Percentiles rank a stretch among this genome's conserved stretches.
phyloP scores from a whole-genome alignment of 30 jellyfish, hydroid and myxozoan species.

The Aurelia aurita region DNA sequence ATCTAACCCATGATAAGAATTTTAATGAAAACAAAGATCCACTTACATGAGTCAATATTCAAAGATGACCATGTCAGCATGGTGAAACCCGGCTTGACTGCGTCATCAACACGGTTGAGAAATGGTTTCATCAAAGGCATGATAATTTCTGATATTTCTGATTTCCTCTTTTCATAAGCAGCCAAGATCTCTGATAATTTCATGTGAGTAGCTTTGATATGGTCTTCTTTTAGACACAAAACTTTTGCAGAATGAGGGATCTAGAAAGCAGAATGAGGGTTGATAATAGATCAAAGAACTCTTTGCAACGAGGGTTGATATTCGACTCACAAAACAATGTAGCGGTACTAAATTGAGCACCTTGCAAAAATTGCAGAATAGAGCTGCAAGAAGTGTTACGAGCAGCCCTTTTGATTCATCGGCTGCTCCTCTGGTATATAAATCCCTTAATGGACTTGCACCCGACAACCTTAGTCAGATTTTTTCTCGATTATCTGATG shows the following conservation, averaged over 20 bases:
- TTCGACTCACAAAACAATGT: too few relatives aligned
- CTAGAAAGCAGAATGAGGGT: conserved; percentile 13
- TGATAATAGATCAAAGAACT: neutral
- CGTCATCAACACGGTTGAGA: conserved; percentile 77
- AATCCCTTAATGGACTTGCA: too few relatives aligned
- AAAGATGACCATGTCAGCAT: conserved; percentile 88
- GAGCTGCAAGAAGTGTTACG: too few relatives aligned
- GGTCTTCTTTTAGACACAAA: conserved; percentile 77
- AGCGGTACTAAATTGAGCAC: too few relatives aligned
- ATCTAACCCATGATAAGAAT: conserved; percentile 28
- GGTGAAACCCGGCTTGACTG: conserved; percentile 77
- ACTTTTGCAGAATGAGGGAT: conserved; percentile 81
- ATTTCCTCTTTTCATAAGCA: conserved; percentile 54
- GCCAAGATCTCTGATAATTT: conserved; percentile 58
- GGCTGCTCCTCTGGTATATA: too few relatives aligned
- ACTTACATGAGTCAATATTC: conserved; percentile 66
- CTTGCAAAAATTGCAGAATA: too few relatives aligned
- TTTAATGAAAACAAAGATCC: too few relatives aligned
- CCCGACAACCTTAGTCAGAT: too few relatives aligned
- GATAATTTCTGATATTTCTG: conserved; percentile 72
- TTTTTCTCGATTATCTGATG: too few relatives aligned
- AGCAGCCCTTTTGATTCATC: too few relatives aligned
- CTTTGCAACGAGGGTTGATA: too few relatives aligned
- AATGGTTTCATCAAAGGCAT: conserved; percentile 84
- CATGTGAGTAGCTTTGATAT: conserved; percentile 66